A percentile compares a stretch with the other conserved stretches of the same genome.
Evolutionary conservation across 2,888 invertebrate genomes (phyloP).

Genomic region (Anarsia innoxiella): DNA sequence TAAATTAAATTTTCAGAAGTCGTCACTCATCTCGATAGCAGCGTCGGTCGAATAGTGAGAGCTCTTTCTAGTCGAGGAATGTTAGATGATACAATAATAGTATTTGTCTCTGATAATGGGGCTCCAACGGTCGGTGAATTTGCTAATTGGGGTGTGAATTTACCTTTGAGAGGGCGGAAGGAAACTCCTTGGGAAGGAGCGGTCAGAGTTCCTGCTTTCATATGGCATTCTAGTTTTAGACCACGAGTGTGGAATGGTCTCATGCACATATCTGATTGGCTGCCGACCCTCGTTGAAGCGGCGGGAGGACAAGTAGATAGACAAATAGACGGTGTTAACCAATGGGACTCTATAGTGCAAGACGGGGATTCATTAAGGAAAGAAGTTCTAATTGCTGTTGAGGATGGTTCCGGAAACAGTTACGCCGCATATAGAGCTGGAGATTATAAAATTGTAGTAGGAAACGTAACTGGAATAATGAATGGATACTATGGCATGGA

Average conservation of each 20-base stretch:
- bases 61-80: conserved; percentile 80
- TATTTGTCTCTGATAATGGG: conserved; percentile 94
- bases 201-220: conserved; percentile 82
- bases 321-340: conserved; percentile 79
- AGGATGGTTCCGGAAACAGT: conserved; percentile 64
- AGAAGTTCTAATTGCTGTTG: conserved; percentile 75
- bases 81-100: conserved; percentile 86
- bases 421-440: conserved; percentile 76
- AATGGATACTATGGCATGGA: conserved; percentile 56
- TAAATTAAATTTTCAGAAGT: conserved; percentile 74
- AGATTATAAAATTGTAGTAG: conserved; percentile 78
- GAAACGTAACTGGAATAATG: conserved; percentile 59
- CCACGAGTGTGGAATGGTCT: conserved; percentile 77
- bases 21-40: conserved; percentile 86
- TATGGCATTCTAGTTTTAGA: conserved; percentile 78
- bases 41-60: conserved; percentile 83
- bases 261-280: conserved; percentile 88
- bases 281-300: conserved; percentile 80
- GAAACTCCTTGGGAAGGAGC: conserved; percentile 90
- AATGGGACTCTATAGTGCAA: conserved; percentile 78
- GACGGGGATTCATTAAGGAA: conserved; percentile 59
- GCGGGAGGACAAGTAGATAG: conserved; percentile 43
- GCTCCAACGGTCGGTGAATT: conserved; percentile 85
- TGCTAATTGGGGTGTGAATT: conserved; percentile 84
- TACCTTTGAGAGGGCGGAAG: conserved; percentile 88